Evolutionary conservation across 2,113 vertebrate species (phyloP), one percentile per base, ranked within the genome.

Genomic region (Proterorhinus semilunaris): DNA sequence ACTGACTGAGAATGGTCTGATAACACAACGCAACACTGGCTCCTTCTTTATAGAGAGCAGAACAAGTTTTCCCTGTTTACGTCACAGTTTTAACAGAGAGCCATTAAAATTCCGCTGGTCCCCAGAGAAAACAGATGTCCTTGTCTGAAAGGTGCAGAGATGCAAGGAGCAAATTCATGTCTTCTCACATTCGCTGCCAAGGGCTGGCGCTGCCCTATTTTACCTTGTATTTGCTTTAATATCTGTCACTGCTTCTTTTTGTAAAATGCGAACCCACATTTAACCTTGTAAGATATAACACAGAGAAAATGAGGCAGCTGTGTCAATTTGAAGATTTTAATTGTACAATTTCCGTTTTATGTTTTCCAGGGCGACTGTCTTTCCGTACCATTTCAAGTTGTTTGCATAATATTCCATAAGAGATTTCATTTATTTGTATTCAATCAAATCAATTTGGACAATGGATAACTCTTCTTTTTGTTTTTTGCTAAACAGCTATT

Each of bases 111-210:
- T 51, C 12, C 45, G 52, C 13, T 12, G 63, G 72, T 64, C 79
- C 66, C 79, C 59, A 55, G 72, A 85, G 72, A 67, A 76, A 85
- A 82, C 76, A 68, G 67, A 81, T 81, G 77, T 82, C 75, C 79
- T 81, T 85, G 83, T 81, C 65, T 70, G 46, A 54, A 50, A 65
- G 27, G 64, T 65, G 48, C 48, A 51, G 27, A 75, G 21, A 73
- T 71, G 69, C 58, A 74, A 81, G 50, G 64, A 47, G 6, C 62
- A 71, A 72, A 76, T 76, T 78, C 65, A 69, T 61, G 43, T 65
- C 47, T 72, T 27, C 67, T 78, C 44, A 79, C 45, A 73, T 64
- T 59, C 66, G 17, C 76, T 17, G 62, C 75, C 75, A 69, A 81
- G 63, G 72, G 53, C 75, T 75, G 36, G 46, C 70, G 66, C 59